Conservation (phyloP, 2,888 invertebrate genomes). For the Lochmaea crataegi region DNA sequence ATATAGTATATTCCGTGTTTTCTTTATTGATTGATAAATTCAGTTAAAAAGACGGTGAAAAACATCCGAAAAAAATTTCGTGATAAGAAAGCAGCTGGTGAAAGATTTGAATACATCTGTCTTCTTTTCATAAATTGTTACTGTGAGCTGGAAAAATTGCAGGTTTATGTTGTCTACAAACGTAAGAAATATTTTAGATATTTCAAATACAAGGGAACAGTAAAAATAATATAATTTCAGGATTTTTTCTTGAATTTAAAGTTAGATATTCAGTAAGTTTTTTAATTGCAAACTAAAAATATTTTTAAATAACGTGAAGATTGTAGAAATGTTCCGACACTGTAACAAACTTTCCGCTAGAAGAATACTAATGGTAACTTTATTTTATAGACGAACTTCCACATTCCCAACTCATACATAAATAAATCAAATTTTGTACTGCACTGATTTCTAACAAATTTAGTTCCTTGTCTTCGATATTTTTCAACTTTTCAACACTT, state of each 20-base stretch:
- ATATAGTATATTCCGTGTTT: no score
- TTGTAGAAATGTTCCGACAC: background rate
- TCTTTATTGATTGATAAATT: no score
- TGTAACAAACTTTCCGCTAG: background rate
- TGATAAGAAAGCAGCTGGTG: background rate
- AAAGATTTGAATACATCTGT: background rate
- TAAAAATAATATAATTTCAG: no score
- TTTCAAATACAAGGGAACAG: background rate
- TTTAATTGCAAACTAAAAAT: no score
- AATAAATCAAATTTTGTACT: conserved; percentile 15
- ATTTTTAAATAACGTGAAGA: no score
- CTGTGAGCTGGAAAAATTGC: background rate
- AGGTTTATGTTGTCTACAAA: background rate
- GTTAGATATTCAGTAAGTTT: no score
- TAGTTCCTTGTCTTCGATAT: background rate
- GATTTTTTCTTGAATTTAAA: no score
- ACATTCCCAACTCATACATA: conserved; percentile 11
- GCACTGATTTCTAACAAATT: conserved; percentile 16
- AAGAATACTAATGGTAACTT: conserved; percentile 19
- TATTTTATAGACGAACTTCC: conserved; percentile 17
- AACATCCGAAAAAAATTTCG: background rate
- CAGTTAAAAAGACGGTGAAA: background rate
- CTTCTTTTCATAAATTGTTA: background rate
- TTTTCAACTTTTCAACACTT: background rate
- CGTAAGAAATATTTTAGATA: background rate